phyloP scores from a whole-genome alignment of 2,797 vertebrate species.

The Argya squamiceps region DNA sequence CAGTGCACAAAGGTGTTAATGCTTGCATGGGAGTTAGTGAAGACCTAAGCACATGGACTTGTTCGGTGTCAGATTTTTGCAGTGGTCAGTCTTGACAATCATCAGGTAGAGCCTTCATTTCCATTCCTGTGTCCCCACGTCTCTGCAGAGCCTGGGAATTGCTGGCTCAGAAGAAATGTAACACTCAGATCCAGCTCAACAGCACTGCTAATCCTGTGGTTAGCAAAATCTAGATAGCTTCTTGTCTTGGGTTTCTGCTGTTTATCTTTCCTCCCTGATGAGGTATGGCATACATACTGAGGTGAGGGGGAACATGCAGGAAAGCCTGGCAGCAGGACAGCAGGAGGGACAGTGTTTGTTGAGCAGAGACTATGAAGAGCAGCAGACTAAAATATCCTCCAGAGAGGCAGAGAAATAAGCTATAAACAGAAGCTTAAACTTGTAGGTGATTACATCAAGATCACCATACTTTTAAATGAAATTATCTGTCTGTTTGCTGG shows the following conservation, averaged over 20 bases:
- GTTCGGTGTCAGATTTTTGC: not conserved
- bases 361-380: not conserved
- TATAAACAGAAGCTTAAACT: not conserved
- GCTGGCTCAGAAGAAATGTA: not conserved
- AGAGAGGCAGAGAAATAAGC: not conserved
- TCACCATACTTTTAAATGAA: not conserved
- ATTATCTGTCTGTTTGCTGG: not conserved
- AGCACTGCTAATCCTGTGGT: not conserved
- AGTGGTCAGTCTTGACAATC: not conserved
- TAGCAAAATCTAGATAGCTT: not conserved
- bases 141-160: not conserved
- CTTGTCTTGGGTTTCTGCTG: not conserved
- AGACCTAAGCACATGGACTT: not conserved
- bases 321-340: not conserved
- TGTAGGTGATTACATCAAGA: not conserved
- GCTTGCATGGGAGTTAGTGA: not conserved
- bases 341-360: not conserved
- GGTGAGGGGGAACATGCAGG: not conserved
- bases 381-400: not conserved
- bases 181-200: not conserved
- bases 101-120: not conserved
- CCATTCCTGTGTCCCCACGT: not conserved
- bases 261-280: not conserved
- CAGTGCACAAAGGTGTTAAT: not conserved
- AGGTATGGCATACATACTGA: not conserved